These are phyloP conservation scores for Rhaphigaster nebulosa DNA, from an alignment of 2,888 invertebrate species.

Conservation along the genomic window DNA sequence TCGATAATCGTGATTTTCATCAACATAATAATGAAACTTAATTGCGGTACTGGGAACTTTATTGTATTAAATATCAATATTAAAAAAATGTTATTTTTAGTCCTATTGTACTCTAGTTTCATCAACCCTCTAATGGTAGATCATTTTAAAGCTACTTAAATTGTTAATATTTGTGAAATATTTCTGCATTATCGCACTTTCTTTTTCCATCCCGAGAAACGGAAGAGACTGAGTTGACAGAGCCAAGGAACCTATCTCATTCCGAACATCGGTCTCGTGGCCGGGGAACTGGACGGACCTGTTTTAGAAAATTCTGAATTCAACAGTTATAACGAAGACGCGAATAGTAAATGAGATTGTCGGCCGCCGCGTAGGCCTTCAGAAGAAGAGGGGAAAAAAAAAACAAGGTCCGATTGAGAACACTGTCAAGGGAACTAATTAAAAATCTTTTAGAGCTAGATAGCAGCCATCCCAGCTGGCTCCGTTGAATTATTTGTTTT, in stretches of 20 bases:
- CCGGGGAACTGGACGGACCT: slow-evolving; percentile 34
- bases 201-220: neutral
- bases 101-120: neutral
- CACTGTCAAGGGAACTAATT: slow-evolving; percentile 34
- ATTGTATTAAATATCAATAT: too few relatives aligned
- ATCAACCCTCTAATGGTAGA: too few relatives aligned
- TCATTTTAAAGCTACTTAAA: neutral
- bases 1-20: too few relatives aligned
- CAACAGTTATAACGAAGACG: slow-evolving; percentile 46
- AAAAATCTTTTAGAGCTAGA: slow-evolving; percentile 19
- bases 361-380: neutral
- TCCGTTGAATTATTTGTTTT: slow-evolving; percentile 32
- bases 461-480: neutral
- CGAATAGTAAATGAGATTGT: slow-evolving; percentile 47
- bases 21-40: too few relatives aligned
- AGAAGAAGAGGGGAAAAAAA: neutral
- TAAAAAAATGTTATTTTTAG: too few relatives aligned
- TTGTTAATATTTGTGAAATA: neutral
- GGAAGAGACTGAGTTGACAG: neutral
- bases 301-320: slow-evolving; percentile 43
- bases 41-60: too few relatives aligned
- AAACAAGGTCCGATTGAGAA: neutral
- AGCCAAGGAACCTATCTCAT: neutral
- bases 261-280: neutral
- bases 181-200: neutral